Base-by-base conservation (phyloP, 2,113 vertebrate genomes). In the Gulo gulo region DNA sequence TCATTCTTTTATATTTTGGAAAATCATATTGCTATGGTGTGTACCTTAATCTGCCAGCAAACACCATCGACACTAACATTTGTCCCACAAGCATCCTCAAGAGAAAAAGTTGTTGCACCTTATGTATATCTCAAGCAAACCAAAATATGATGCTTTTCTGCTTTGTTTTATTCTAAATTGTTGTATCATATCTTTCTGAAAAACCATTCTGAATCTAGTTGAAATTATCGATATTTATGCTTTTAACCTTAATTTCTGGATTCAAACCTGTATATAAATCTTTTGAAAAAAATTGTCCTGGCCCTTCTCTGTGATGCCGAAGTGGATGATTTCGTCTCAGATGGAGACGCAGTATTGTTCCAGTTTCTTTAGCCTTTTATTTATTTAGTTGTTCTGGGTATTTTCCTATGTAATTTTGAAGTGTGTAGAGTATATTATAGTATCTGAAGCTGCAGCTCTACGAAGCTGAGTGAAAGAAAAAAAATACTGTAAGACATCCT, bases 81-180 rank as follows among this genome's bases (percentile, higher is more conserved):
- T 98, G 97, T 98, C 98, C 96, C 98, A 98, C 97, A 96, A 98
- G 97, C 98, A 95, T 98, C 98, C 98, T 99, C 93, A 96, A 98
- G 98, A 99, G 95, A 98, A 98, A 97, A 98, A 98, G 97, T 98
- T 99, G 95, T 99, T 99, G 99, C 99, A 99, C 99, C 99, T 99
- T 99, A 99, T 98, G 98, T 99, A 98, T 99, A 98, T 99, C 98
- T 99, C 99, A 99, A 99, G 98, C 98, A 98, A 99, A 99, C 99
- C 99, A 99, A 99, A 99, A 99, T 98, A 98, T 98, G 96, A 98
- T 98, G 97, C 98, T 99, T 98, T 98, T 98, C 98, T 99, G 98
- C 98, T 99, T 98, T 98, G 98, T 97, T 95, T 97, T 99, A 98
- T 98, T 98, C 98, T 98, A 98, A 98, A 98, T 98, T 98, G 98